Percentiles rank a stretch among this genome's conserved stretches.
phyloP scores from a whole-genome alignment of 2,113 vertebrate genomes.

The Poeciliopsis turrubarensis region DNA sequence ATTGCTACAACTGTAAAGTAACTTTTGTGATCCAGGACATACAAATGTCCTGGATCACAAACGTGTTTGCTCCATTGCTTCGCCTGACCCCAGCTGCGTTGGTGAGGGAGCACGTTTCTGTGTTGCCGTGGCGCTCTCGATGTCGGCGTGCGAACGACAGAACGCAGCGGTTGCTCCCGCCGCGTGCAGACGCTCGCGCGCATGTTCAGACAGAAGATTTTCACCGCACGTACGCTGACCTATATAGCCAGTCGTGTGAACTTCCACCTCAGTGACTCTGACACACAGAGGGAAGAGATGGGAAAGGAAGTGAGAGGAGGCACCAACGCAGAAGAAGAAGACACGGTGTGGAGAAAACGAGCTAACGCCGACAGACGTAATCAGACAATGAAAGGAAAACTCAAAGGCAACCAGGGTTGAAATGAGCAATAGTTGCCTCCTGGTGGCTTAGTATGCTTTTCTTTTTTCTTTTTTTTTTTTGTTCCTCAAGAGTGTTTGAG shows the following conservation, averaged over 20 bases:
- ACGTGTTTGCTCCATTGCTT: constrained; percentile 7
- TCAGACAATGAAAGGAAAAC: constrained; percentile 6
- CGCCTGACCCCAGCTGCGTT: constrained; percentile 9
- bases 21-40: neutral
- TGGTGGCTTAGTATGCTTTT: constrained; percentile 1
- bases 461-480: constrained; percentile 7
- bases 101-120: constrained; percentile 14
- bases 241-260: constrained; percentile 63
- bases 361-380: constrained; percentile 1
- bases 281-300: constrained; percentile 42
- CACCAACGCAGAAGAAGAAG: neutral
- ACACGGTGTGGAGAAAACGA: constrained; percentile 27
- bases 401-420: neutral
- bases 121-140: constrained; percentile 21
- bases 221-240: constrained; percentile 58
- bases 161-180: neutral
- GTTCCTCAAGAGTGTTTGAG: constrained; percentile 22
- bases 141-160: constrained; percentile 26
- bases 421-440: neutral
- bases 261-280: constrained; percentile 65
- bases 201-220: constrained; percentile 14
- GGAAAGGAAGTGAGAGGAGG: neutral
- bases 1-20: neutral
- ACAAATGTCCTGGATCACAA: neutral
- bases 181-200: neutral